phyloP scores from a whole-genome alignment of 1,140 invertebrate species.

The Copidosoma floridanum region DNA sequence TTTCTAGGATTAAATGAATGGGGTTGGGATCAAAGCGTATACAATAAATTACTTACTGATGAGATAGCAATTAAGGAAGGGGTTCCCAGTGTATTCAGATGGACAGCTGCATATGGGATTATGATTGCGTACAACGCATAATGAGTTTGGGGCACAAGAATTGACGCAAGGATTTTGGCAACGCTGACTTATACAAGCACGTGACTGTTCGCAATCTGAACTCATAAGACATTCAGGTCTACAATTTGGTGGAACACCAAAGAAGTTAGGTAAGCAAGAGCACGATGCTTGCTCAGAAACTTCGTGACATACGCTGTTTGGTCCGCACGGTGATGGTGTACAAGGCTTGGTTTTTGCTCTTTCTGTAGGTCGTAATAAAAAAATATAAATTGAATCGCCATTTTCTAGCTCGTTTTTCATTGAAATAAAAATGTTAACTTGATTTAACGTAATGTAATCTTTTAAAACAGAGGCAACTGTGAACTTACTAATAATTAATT shows the following conservation, averaged over 20 bases:
- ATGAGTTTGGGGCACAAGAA: conserved; percentile 67
- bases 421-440: conserved; percentile 60
- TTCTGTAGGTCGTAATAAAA: conserved; percentile 47
- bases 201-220: conserved; percentile 74
- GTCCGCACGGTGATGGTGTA: conserved; percentile 68
- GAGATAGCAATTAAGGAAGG: conserved; percentile 64
- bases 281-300: conserved; percentile 65
- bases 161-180: conserved; percentile 79
- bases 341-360: conserved; percentile 61
- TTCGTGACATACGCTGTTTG: conserved; percentile 72
- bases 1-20: too few species aligned
- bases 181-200: conserved; percentile 72
- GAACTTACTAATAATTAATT: conserved; percentile 50
- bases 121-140: conserved; percentile 62
- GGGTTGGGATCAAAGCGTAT: too few species aligned
- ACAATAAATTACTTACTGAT: conserved; percentile 58
- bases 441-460: conserved; percentile 58
- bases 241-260: conserved; percentile 72
- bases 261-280: conserved; percentile 66
- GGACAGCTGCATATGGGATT: conserved; percentile 67
- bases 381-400: conserved; percentile 49
- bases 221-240: conserved; percentile 74
- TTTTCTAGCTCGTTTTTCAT: conserved; percentile 48
- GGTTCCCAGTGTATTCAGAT: conserved; percentile 63
- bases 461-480: conserved; percentile 46